A percentile compares a stretch with the other conserved stretches of the same genome.
phyloP scores from a whole-genome alignment of 2,888 invertebrate genomes.

The Venustoraphidia nigricollis region DNA sequence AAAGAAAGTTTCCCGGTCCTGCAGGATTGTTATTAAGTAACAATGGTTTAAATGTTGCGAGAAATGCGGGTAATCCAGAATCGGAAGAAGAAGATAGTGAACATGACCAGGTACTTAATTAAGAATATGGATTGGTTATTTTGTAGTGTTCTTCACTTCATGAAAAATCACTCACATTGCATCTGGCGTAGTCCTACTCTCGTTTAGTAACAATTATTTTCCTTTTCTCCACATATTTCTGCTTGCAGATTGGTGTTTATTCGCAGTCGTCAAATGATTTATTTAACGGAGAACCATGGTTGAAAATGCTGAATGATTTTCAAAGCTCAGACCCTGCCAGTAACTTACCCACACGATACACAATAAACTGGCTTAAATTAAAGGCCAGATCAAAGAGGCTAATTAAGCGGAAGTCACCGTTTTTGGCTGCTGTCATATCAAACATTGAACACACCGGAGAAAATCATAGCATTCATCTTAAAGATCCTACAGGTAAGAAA shows the following conservation, averaged over 20 bases:
- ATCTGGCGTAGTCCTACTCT: no score
- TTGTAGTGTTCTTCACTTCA: no score
- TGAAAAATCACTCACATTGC: no score
- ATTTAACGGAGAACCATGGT: neutral
- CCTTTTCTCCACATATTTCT: neutral
- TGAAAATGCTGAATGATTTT: neutral
- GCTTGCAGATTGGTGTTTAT: neutral
- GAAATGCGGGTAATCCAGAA: neutral
- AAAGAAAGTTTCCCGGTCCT: neutral
- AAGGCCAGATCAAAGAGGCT: constrained; percentile 15
- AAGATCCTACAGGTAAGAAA: neutral
- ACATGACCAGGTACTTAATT: no score
- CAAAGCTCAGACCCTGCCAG: neutral
- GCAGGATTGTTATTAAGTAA: neutral
- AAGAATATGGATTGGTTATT: no score
- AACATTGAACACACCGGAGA: constrained; percentile 13
- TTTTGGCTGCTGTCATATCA: constrained; percentile 20
- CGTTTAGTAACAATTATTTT: no score
- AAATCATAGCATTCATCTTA: neutral
- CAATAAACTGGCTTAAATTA: constrained; percentile 21
- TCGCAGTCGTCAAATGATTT: neutral
- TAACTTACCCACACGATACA: constrained; percentile 16
- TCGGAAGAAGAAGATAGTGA: no score
- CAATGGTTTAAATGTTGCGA: neutral
- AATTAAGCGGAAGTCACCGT: constrained; percentile 20